Evolutionary conservation across 2,113 vertebrate genomes (phyloP).

Genomic region (Mesocricetus auratus): DNA sequence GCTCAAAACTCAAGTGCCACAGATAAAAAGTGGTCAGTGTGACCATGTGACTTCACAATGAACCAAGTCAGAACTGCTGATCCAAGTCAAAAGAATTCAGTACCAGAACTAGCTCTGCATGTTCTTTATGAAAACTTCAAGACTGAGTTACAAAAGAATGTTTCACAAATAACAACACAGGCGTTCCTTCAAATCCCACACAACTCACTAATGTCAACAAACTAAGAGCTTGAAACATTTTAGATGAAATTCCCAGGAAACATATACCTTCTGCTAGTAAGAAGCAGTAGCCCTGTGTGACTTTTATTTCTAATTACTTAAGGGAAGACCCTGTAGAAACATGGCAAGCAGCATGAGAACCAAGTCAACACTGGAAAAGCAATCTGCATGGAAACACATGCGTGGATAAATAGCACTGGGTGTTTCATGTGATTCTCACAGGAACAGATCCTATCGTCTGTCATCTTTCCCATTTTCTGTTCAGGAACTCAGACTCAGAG

Average conservation of each 20-base stretch:
- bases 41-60: conserved; percentile 81
- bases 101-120: conserved; percentile 55
- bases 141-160: conserved; percentile 28
- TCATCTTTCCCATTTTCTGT: conserved; percentile 24
- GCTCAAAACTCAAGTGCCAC: conserved; percentile 82
- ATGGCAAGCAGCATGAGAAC: neutral
- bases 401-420: neutral
- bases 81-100: conserved; percentile 69
- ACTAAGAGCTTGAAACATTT: conserved; percentile 23
- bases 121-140: conserved; percentile 54
- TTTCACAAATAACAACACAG: conserved; percentile 31
- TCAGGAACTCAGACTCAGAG: neutral
- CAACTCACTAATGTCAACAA: conserved; percentile 49
- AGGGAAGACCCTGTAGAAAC: conserved; percentile 1
- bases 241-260: conserved; percentile 55
- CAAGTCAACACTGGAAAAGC: neutral
- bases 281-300: neutral
- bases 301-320: conserved; percentile 53
- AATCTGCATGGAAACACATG: neutral
- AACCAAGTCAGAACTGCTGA: conserved; percentile 79
- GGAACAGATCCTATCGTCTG: neutral
- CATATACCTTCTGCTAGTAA: neutral
- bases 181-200: conserved; percentile 36
- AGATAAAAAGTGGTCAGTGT: conserved; percentile 81
- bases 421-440: conserved; percentile 3